Percentiles rank a stretch among this genome's conserved stretches.
These are phyloP conservation scores for Patagioenas fasciata DNA, from an alignment of 2,113 vertebrate genomes.

Conservation along the genomic window DNA sequence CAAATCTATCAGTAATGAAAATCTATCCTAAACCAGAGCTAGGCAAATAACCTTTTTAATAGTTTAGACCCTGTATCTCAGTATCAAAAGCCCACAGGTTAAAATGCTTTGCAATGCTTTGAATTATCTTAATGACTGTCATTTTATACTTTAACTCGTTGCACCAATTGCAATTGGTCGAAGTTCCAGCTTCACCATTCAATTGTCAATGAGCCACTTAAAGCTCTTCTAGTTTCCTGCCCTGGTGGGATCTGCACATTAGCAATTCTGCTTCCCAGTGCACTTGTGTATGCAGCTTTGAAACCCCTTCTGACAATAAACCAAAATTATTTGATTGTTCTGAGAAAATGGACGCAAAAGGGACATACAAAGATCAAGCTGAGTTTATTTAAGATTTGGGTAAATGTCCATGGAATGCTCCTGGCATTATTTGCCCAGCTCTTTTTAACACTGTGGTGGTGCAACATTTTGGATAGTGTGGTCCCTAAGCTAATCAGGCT, in stretches of 20 bases:
- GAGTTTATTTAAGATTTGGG: constrained; percentile 31
- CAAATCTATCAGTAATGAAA: background rate
- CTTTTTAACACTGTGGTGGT: background rate
- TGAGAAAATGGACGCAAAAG: background rate
- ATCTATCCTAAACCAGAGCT: background rate
- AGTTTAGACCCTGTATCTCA: background rate
- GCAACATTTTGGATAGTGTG: background rate
- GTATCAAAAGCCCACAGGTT: background rate
- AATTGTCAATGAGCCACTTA: background rate
- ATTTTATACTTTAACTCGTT: constrained; percentile 11
- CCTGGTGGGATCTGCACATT: background rate
- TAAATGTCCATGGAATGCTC: background rate
- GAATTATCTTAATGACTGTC: background rate
- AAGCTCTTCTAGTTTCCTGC: background rate
- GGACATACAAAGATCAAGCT: constrained; percentile 18
- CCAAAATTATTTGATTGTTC: background rate
- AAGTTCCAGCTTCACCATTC: background rate
- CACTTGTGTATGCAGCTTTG: background rate
- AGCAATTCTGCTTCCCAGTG: background rate
- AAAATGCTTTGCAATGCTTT: background rate
- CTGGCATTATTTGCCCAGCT: background rate
- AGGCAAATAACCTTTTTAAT: background rate
- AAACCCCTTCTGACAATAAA: background rate
- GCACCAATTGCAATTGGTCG: background rate
- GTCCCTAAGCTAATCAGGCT: background rate